A percentile compares a stretch with the other conserved stretches of the same genome.
These are phyloP conservation scores for Xestia ashworthii DNA, from an alignment of 2,888 invertebrate species.

Conservation along the genomic window DNA sequence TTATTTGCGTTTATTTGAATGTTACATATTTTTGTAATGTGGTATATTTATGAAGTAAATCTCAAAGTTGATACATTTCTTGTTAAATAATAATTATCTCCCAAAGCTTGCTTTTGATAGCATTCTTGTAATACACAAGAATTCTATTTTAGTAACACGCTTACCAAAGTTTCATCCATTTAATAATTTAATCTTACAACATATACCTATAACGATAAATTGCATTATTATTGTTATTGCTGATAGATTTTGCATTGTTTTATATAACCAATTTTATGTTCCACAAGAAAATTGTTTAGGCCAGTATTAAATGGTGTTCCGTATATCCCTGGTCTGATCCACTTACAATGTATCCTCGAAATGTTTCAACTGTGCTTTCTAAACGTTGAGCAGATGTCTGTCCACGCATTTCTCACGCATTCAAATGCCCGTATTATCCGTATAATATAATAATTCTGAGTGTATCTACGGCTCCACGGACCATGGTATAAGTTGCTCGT, in stretches of 20 bases:
- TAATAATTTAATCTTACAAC: not conserved
- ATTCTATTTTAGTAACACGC: not conserved
- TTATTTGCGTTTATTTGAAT: not conserved
- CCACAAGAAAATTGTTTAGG: slow-evolving; percentile 4
- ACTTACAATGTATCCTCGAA: slow-evolving; percentile 44
- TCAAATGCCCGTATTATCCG: slow-evolving; percentile 63
- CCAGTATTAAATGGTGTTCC: slow-evolving; percentile 3
- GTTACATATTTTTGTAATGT: not conserved
- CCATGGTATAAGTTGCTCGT: slow-evolving; percentile 60
- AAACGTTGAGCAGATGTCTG: slow-evolving; percentile 55
- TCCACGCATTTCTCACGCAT: slow-evolving; percentile 65
- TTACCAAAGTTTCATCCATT: not conserved
- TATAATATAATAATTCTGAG: slow-evolving; percentile 62
- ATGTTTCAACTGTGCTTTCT: slow-evolving; percentile 49
- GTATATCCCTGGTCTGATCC: slow-evolving; percentile 57
- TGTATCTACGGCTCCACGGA: slow-evolving; percentile 39
- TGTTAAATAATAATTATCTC: not conserved
- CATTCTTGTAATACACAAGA: not conserved
- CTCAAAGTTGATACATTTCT: not conserved
- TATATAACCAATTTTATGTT: not conserved
- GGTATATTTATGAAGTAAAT: not conserved
- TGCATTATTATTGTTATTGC: not conserved
- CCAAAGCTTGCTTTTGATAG: not conserved
- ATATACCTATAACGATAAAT: not conserved
- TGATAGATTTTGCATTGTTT: slow-evolving; percentile 7